Percentiles rank a stretch among this genome's conserved stretches.
Conservation (phyloP, 2,113 vertebrate genomes). For the Carassius carassius region DNA sequence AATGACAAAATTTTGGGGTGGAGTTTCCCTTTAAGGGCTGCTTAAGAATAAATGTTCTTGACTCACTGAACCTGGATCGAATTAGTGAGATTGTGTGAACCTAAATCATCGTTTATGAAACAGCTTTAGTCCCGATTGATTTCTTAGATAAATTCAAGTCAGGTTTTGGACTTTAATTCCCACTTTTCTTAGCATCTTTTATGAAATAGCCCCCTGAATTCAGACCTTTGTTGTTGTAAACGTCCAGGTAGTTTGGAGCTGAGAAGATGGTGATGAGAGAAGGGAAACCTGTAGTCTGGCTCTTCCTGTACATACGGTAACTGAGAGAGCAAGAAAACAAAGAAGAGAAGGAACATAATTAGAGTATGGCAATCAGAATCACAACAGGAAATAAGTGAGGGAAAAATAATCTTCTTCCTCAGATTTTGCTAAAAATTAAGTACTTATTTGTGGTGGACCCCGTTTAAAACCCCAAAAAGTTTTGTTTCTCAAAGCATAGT, state of each 20-base stretch:
- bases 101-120: no score
- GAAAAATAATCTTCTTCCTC: not conserved
- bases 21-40: no score
- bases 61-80: no score
- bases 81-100: no score
- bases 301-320: constrained; percentile 84
- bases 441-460: not conserved
- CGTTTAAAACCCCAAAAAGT: not conserved
- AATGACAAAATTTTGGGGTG: no score
- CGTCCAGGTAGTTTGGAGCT: constrained; percentile 83
- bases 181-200: no score
- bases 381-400: not conserved
- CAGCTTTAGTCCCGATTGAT: no score
- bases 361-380: not conserved
- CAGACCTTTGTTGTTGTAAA: constrained; percentile 84
- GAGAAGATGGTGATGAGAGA: constrained; percentile 85
- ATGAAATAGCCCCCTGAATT: not conserved
- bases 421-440: not conserved
- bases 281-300: constrained; percentile 83
- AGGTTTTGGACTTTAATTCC: no score
- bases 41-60: no score
- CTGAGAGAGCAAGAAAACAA: constrained; percentile 54
- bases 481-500: not conserved
- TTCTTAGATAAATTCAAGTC: no score
- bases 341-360: not conserved